Evolutionary conservation across 2,797 vertebrate genomes (phyloP), one percentile per base, ranked within the genome.

Genomic region (Ctenosaura bakeri): DNA sequence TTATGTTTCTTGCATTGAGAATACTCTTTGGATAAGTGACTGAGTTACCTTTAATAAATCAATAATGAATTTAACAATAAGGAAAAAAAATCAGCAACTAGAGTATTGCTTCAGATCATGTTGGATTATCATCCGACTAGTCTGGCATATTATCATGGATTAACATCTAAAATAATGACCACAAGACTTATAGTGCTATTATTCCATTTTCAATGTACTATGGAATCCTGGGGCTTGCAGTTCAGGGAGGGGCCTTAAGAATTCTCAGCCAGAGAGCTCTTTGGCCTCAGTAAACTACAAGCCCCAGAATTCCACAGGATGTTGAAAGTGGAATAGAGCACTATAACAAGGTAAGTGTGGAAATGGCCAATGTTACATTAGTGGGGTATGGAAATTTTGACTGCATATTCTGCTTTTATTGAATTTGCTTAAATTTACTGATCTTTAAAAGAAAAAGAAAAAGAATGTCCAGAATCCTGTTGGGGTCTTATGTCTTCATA

Each of bases 141-240:
- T 89, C 88, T 89, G 91, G 88, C 95, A 32, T 91, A 83, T 91
- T 64, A 82, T 87, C 20, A 2, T 88, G 90, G 91, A 94, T 91
- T 90, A 86, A 46, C 88, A 90, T 92, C 52, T 76, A 32, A 93
- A 69, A n/a, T 42, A 76, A 29, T 46, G 42, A 46, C 42, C 42
- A 46, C 42, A 46, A 46, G 42, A 46, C 42, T 46, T 46, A 46
- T 46, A 46, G 42, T 46, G 42, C 42, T 46, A 46, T 46, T 3
- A 46, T 46, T 46, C 42, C 42, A 46, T 4, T 46, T 46, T 46
- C 42, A 46, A 46, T 46, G 42, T 46, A 2, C 4, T 46, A 46
- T 46, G 42, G 42, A 46, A 4, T 46, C 42, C 42, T 46, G 42
- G 42, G 42, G 42, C 4, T 46, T 46, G 42, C 42, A 46, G 4